Conservation (phyloP, 2,113 vertebrate genomes). For the Labeo catla region DNA sequence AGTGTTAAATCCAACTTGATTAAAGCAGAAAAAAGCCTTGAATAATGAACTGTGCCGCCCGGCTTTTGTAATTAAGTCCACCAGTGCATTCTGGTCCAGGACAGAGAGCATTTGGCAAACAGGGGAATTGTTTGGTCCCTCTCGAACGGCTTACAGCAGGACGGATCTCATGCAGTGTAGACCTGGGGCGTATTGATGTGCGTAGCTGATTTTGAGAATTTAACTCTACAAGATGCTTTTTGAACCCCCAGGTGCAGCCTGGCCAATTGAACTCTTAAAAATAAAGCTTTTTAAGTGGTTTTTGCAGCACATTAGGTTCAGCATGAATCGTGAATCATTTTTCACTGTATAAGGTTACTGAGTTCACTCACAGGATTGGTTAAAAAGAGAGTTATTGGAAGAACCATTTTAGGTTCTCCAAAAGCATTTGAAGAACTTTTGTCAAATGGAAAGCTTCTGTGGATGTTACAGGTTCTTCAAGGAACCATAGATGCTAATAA, state of each 20-base stretch:
- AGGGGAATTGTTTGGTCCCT: constrained; percentile 60
- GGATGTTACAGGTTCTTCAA: background rate
- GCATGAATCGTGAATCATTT: background rate
- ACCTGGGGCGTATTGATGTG: constrained; percentile 68
- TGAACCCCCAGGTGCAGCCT: background rate
- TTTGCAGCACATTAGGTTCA: background rate
- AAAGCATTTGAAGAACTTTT: background rate
- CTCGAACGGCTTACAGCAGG: constrained; percentile 73
- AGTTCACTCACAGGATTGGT: background rate
- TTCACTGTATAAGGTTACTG: background rate
- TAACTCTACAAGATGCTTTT: constrained; percentile 54
- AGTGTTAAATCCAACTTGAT: constrained; percentile 81
- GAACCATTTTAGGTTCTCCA: background rate
- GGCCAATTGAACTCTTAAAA: constrained; percentile 23
- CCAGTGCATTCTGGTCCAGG: constrained; percentile 65
- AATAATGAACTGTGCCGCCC: constrained; percentile 66
- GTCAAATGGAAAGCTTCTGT: background rate
- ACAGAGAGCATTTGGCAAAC: constrained; percentile 73
- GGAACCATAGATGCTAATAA: background rate
- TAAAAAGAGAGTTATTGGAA: background rate
- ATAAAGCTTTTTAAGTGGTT: background rate
- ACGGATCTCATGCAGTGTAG: constrained; percentile 71
- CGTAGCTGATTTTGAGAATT: constrained; percentile 77
- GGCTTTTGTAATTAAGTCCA: constrained; percentile 76
- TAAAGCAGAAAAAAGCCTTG: constrained; percentile 68